phyloP scores from a whole-genome alignment of 2,797 vertebrate genomes.

The Tadarida brasiliensis region DNA sequence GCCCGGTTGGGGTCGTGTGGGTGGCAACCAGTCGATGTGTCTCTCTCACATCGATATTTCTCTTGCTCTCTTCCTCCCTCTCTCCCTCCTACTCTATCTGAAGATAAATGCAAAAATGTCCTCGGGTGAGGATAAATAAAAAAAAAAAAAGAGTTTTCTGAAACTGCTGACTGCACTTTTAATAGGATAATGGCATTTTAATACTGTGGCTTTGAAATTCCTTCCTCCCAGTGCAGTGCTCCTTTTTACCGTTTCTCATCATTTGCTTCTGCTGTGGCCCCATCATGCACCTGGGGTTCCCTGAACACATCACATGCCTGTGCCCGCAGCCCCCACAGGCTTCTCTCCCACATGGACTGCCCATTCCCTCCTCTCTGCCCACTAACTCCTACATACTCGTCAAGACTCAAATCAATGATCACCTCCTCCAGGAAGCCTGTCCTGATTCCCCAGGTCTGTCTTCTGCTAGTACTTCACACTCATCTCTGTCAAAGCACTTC shows the following conservation, averaged over 20 bases:
- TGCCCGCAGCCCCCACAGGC: rapidly evolving
- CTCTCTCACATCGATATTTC: too few species aligned
- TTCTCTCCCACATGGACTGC: background rate
- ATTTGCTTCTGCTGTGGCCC: background rate
- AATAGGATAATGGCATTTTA: constrained; percentile 47
- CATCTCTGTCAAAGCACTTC: background rate
- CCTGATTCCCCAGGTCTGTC: background rate
- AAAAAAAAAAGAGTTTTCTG: too few species aligned
- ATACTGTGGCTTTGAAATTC: constrained; percentile 55
- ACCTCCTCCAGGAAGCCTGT: background rate
- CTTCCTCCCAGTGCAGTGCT: constrained; percentile 37
- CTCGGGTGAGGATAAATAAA: too few species aligned
- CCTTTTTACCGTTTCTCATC: background rate
- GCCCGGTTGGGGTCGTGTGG: too few species aligned
- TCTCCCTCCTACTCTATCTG: too few species aligned
- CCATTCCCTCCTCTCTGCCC: background rate
- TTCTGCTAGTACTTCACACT: background rate
- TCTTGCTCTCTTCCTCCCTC: too few species aligned
- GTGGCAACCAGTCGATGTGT: too few species aligned
- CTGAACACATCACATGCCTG: background rate
- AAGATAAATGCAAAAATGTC: too few species aligned
- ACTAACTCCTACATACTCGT: background rate
- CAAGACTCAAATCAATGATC: background rate
- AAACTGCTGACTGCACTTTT: constrained; percentile 65
- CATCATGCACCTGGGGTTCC: background rate